These are phyloP conservation scores for Cataglyphis albicans DNA, from an alignment of 2,888 invertebrate species.

Conservation along the genomic window DNA sequence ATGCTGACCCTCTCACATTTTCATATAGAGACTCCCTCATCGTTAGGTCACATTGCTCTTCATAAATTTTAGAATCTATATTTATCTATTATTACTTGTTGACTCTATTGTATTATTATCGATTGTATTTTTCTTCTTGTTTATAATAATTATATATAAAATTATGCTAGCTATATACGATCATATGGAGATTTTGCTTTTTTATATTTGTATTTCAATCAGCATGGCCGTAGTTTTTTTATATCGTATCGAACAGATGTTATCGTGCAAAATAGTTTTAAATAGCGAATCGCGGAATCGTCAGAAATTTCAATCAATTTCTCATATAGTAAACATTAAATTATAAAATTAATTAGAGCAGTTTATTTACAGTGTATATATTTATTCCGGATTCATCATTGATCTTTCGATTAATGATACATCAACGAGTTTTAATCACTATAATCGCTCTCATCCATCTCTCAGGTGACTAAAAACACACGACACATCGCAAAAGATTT, in stretches of 20 bases:
- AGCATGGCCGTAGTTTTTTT: not conserved
- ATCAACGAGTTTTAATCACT: not conserved
- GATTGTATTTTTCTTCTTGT: not conserved
- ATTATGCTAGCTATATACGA: conserved; percentile 4
- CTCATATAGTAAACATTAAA: not conserved
- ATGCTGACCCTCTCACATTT: not conserved
- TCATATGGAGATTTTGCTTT: not conserved
- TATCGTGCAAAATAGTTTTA: conserved; percentile 24
- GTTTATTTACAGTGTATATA: conserved; percentile 10
- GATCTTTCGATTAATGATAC: not conserved
- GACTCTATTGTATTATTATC: conserved; percentile 25
- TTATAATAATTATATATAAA: conserved; percentile 4
- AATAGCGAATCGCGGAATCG: not conserved
- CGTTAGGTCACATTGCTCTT: not conserved
- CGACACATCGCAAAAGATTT: conserved; percentile 31
- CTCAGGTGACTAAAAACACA: not conserved
- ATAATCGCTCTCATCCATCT: not conserved
- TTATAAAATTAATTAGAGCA: conserved; percentile 30
- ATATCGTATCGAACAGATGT: conserved; percentile 14
- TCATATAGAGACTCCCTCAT: not conserved
- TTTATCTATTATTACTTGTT: conserved; percentile 10
- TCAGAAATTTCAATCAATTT: conserved; percentile 16
- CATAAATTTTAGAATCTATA: conserved; percentile 14
- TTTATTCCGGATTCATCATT: not conserved
- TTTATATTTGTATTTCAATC: conserved; percentile 18